Percentiles rank a stretch among this genome's conserved stretches.
These are phyloP conservation scores for Gadus macrocephalus DNA, from an alignment of 2,113 vertebrate species.

Conservation along the genomic window DNA sequence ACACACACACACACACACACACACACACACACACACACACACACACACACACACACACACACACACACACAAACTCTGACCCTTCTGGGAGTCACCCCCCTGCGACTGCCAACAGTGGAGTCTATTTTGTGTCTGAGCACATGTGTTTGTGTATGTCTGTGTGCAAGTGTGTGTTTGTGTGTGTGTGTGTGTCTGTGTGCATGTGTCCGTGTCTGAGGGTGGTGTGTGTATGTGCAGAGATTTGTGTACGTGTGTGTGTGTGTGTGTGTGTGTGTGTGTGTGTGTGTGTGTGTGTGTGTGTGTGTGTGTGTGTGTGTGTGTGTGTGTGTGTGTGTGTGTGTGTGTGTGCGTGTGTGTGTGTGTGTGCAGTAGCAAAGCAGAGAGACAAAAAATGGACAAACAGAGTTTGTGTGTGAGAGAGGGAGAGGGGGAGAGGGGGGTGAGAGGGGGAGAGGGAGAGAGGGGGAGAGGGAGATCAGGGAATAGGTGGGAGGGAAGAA, in stretches of 20 bases:
- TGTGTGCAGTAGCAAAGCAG: no score
- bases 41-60: constrained; percentile 13
- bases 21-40: constrained; percentile 4
- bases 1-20: constrained; percentile 17
- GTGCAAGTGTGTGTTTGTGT: constrained; percentile 4
- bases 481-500: not conserved
- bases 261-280: constrained; percentile 8
- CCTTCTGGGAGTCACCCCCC: constrained; percentile 38
- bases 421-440: not conserved
- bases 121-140: constrained; percentile 14
- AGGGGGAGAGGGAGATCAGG: constrained; percentile 1
- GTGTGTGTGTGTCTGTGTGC: constrained; percentile 6
- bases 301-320: constrained; percentile 10
- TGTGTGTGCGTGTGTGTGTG: no score
- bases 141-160: not conserved
- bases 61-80: constrained; percentile 8
- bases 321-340: constrained; percentile 8
- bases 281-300: no score
- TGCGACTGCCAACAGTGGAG: constrained; percentile 29
- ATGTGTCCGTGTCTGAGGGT: constrained; percentile 8
- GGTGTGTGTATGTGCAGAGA: not conserved
- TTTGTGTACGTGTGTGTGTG: constrained; percentile 7
- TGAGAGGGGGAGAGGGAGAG: not conserved
- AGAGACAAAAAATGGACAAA: no score
- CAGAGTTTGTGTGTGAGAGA: not conserved